Evolutionary conservation across 1,140 invertebrate species (phyloP).

Genomic region (Zaprionus vittiger): DNA sequence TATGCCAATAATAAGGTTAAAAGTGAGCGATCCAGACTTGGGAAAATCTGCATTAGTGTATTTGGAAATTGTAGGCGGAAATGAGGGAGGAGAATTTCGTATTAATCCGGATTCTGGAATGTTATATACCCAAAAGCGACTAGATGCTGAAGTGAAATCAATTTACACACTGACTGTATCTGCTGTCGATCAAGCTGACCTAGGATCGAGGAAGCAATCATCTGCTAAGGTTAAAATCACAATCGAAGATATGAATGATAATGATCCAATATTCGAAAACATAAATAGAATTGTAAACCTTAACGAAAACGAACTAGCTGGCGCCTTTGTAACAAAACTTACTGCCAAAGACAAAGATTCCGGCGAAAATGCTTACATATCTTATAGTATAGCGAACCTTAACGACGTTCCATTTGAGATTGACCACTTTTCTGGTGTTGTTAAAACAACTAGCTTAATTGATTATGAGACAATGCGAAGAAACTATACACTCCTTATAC

Average conservation of each 20-base stretch:
- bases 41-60: slow-evolving; percentile 93
- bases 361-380: slow-evolving; percentile 97
- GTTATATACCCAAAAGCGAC: slow-evolving; percentile 91
- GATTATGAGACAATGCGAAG: slow-evolving; percentile 96
- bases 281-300: slow-evolving; percentile 88
- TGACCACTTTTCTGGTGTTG: slow-evolving; percentile 96
- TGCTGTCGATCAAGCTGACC: slow-evolving; percentile 94
- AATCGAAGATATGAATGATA: slow-evolving; percentile 95
- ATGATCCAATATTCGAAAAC: slow-evolving; percentile 94
- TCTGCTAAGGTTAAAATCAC: slow-evolving; percentile 95
- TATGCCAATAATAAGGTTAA: slow-evolving; percentile 93
- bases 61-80: slow-evolving; percentile 95
- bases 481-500: slow-evolving; percentile 91
- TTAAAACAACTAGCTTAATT: slow-evolving; percentile 92
- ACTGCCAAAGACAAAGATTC: slow-evolving; percentile 94
- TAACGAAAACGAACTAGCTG: slow-evolving; percentile 95
- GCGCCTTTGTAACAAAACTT: slow-evolving; percentile 92
- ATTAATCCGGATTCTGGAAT: slow-evolving; percentile 95
- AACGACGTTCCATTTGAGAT: slow-evolving; percentile 97
- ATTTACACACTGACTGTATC: slow-evolving; percentile 96
- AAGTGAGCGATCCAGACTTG: slow-evolving; percentile 93
- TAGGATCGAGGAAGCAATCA: slow-evolving; percentile 92
- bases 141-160: slow-evolving; percentile 95
- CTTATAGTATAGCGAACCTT: slow-evolving; percentile 96
- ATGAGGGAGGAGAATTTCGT: slow-evolving; percentile 94